phyloP scores from a whole-genome alignment of 2,888 invertebrate genomes.

The Drosophila putrida region DNA sequence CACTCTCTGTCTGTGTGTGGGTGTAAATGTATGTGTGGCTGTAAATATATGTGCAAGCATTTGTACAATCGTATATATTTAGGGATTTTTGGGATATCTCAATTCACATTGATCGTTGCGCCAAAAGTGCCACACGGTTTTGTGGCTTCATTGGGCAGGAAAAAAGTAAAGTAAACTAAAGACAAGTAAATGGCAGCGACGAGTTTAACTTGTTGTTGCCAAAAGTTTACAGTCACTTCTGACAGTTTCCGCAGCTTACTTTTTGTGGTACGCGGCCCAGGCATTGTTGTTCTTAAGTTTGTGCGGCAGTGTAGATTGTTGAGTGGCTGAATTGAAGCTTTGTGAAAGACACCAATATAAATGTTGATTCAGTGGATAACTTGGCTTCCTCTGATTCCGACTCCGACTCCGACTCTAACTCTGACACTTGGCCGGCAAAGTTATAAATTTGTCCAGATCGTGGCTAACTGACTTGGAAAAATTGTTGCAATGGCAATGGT shows the following conservation, averaged over 20 bases:
- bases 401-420: not conserved
- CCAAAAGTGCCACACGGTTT: constrained; percentile 32
- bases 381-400: constrained; percentile 24
- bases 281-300: constrained; percentile 57
- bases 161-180: constrained; percentile 10
- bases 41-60: not conserved
- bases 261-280: constrained; percentile 14
- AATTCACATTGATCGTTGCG: constrained; percentile 8
- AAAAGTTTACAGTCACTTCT: constrained; percentile 64
- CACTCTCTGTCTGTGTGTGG: not conserved
- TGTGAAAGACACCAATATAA: constrained; percentile 62
- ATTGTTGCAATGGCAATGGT: not conserved
- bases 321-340: constrained; percentile 55
- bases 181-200: constrained; percentile 21
- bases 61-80: constrained; percentile 5
- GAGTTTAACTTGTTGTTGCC: constrained; percentile 69
- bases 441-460: constrained; percentile 43
- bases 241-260: constrained; percentile 58
- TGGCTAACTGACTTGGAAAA: not conserved
- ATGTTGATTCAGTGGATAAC: constrained; percentile 72
- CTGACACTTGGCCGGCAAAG: constrained; percentile 30
- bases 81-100: constrained; percentile 16
- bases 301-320: constrained; percentile 40
- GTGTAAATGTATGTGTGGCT: not conserved
- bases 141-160: constrained; percentile 33